These are phyloP conservation scores for Otus sunia DNA, from an alignment of 2,113 vertebrate species.

Conservation along the genomic window DNA sequence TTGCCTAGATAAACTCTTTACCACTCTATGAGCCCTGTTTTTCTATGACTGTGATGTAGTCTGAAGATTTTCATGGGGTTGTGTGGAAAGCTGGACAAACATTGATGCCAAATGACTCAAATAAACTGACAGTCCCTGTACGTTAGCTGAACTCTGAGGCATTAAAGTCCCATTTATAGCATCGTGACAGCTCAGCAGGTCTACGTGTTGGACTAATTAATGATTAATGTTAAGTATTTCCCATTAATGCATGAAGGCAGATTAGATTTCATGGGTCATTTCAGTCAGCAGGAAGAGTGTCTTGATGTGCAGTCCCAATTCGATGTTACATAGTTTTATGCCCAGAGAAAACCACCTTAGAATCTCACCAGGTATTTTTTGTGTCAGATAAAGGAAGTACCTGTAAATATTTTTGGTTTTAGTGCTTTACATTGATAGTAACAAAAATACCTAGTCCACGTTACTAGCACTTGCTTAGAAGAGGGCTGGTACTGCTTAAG, in stretches of 20 bases:
- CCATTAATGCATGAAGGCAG: not conserved
- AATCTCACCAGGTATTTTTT: not conserved
- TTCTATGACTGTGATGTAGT: not conserved
- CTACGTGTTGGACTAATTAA: not conserved
- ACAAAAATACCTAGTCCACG: not conserved
- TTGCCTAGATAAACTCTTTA: not conserved
- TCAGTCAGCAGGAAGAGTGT: not conserved
- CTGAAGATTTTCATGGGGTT: not conserved
- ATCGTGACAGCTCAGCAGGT: not conserved
- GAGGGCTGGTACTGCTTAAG: not conserved
- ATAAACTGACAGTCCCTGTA: not conserved
- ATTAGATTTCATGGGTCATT: constrained; percentile 17
- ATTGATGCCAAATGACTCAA: not conserved
- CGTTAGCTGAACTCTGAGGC: not conserved
- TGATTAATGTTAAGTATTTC: not conserved
- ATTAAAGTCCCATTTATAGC: not conserved
- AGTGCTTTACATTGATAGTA: not conserved
- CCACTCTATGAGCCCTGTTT: not conserved
- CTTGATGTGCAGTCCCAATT: not conserved
- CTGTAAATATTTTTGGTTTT: not conserved
- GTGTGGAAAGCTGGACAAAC: not conserved
- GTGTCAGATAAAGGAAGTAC: not conserved
- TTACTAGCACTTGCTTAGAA: not conserved
- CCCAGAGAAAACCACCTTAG: not conserved
- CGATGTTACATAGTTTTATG: not conserved